Evolutionary conservation across 2,888 invertebrate species (phyloP), one percentile per base, ranked within the genome.

Genomic region (Leucophenga montana): DNA sequence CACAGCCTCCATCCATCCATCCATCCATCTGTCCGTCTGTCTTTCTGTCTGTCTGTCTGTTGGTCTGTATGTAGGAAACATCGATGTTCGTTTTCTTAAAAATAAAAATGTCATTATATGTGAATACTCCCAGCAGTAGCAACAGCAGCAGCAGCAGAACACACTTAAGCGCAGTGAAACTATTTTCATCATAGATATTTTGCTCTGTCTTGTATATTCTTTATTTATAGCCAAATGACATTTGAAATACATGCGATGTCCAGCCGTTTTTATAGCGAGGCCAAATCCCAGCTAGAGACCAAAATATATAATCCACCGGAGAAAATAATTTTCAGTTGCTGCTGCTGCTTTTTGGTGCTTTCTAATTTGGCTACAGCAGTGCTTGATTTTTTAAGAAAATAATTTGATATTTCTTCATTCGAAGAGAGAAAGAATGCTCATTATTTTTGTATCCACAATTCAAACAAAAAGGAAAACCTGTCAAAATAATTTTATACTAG

Each of bases 61-160:
- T 33, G 6, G 33, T 31, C 62, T 65, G 62, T 66, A 71, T 73
- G 69, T 76, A 75, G 77, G 70, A 77, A 72, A 61, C 18, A 61
- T 39, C 39, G 44, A 61, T 39, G 61, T 61, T 61, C 39, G 16
- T 16, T 20, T 39, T 16, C 27, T 79, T 69, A 71, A 71, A 77
- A 74, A 70, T 72, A 71, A 81, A 81, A 79, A 76, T 79, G 78
- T 77, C 82, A 79, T 76, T 75, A 74, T 77, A 80, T 80, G 80
- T 82, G 82, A 84, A 66, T 50, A 33, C 27, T 16, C 61, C 61
- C 44, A 44, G 61, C 61, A 44, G 33, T n/a, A 20, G 27, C n/a
- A 57, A 22, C 48, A 5, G 4, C 48, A 20, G 57, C 56, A 56
- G 46, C 33, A 13, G 1, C 33, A 27, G 4, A 9, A 46, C 18